A percentile compares a stretch with the other conserved stretches of the same genome.
These are phyloP conservation scores for Dolichopus griseipennis DNA, from an alignment of 2,888 invertebrate genomes.

Conservation along the genomic window DNA sequence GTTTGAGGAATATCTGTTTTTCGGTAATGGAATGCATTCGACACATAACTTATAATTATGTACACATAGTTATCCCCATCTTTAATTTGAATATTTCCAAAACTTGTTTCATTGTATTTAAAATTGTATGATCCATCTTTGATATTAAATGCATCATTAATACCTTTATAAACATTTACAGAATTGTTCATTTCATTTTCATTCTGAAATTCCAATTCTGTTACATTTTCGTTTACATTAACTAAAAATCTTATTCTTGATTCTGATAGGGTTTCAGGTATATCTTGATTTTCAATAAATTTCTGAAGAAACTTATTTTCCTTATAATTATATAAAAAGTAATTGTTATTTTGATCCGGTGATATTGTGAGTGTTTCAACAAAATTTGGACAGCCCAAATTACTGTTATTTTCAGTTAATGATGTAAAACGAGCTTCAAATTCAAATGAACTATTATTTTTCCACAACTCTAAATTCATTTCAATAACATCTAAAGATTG, in stretches of 20 bases:
- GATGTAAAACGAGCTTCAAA: slow-evolving; percentile 41
- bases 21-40: slow-evolving; percentile 26
- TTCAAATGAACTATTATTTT: slow-evolving; percentile 21
- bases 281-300: slow-evolving; percentile 24
- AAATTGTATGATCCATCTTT: slow-evolving; percentile 42
- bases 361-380: slow-evolving; percentile 25
- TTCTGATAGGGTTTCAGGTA: slow-evolving; percentile 32
- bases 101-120: slow-evolving; percentile 33
- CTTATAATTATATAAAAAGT: slow-evolving; percentile 25
- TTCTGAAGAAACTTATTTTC: slow-evolving; percentile 17
- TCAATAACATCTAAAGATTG: slow-evolving; percentile 44
- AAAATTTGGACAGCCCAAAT: slow-evolving; percentile 26
- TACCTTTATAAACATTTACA: slow-evolving; percentile 14
- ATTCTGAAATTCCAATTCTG: slow-evolving; percentile 10
- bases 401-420: slow-evolving; percentile 21
- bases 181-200: background rate
- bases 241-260: slow-evolving; percentile 38
- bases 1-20: no score
- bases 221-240: slow-evolving; percentile 27
- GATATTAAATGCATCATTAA: slow-evolving; percentile 14
- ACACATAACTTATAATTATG: slow-evolving; percentile 50
- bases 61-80: slow-evolving; percentile 48
- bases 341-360: slow-evolving; percentile 34
- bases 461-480: slow-evolving; percentile 34
- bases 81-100: slow-evolving; percentile 42